Evolutionary conservation across 2,888 invertebrate species (phyloP), one percentile per base, ranked within the genome.

Genomic region (Temnothorax ravouxi): DNA sequence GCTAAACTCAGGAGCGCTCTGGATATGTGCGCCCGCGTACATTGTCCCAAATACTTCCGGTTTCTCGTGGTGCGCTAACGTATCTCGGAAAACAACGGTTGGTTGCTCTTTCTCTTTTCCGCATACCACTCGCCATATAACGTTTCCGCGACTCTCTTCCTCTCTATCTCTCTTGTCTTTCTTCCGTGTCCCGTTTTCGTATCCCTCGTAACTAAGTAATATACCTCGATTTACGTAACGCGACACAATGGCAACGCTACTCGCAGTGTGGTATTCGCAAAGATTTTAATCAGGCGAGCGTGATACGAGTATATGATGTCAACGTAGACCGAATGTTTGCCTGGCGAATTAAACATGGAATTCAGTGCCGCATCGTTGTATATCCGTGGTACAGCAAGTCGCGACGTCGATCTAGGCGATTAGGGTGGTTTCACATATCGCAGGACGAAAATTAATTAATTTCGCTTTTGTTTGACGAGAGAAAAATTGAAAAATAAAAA

Each of bases 31-130:
- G 66, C 34, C n/a, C 67, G 59, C 29, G 50, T 66, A 72, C 41
- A 64, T 79, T 56, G 77, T 84, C 86, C 59, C 59, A 13, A 47
- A 74, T 62, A 81, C 80, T 83, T 89, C 88, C 85, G 88, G 77
- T 83, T 72, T 74, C 66, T 67, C 71, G 18, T 64, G 66, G 41
- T 41, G 69, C 76, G 69, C 6, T 64, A 62, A 62, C 54, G 77
- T 85, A 84, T 67, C 59, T 83, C 86, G 74, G 77, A 75, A 85
- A 85, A 89, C 89, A 86, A 89, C 80, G 86, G 86, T 25, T 71
- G 47, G 74, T 61, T 47, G 50, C 75, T 64, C 62, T 25, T 80
- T 44, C 64, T 83, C 71, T 62, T 52, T 69, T 38, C 50, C 44
- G 15, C 21, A 34, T 11, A 38, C 71, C 25, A 15, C 67, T 54